These are phyloP conservation scores for Strigamia crassipes DNA, from an alignment of 2,888 invertebrate species.

Conservation along the genomic window DNA sequence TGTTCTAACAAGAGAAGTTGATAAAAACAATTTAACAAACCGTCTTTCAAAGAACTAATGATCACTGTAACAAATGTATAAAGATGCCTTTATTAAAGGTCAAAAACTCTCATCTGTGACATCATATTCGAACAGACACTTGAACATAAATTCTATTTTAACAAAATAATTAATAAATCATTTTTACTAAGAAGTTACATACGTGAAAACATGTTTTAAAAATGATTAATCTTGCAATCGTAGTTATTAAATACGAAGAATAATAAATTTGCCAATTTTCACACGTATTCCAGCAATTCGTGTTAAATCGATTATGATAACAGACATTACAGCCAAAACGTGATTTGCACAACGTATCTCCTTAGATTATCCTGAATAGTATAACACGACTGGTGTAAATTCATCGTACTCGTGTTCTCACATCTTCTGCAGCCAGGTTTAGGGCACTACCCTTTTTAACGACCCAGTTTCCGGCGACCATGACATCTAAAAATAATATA, in stretches of 20 bases:
- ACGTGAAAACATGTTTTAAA: too few species aligned
- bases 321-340: neutral
- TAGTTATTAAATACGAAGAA: too few species aligned
- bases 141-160: too few species aligned
- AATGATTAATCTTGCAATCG: too few species aligned
- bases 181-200: too few species aligned
- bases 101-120: neutral
- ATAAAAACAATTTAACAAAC: neutral
- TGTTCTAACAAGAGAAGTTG: neutral
- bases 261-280: too few species aligned
- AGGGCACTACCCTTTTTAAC: constrained; percentile 36
- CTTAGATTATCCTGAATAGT: neutral
- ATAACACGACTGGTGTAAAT: neutral
- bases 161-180: too few species aligned
- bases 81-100: neutral
- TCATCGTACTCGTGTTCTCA: neutral
- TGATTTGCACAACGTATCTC: neutral
- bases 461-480: constrained; percentile 38
- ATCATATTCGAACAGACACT: neutral
- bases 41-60: neutral
- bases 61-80: neutral
- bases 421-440: neutral
- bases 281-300: neutral
- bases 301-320: neutral
- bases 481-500: constrained; percentile 36